These are phyloP conservation scores for Holothuria leucospilota DNA, from an alignment of 53 echinoderm and acorn worm genomes.

Conservation along the genomic window DNA sequence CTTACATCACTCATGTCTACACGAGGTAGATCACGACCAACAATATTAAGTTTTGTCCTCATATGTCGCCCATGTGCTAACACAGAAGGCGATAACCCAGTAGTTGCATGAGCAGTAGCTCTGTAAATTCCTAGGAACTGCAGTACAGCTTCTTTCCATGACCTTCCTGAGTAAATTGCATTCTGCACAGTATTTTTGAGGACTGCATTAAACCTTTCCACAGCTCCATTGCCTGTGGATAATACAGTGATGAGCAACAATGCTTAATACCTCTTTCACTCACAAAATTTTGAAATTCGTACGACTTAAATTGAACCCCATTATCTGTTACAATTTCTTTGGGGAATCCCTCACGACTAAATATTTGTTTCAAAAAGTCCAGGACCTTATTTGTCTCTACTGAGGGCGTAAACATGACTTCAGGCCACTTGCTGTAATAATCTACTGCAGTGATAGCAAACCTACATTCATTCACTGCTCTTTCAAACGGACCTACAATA, in stretches of 20 bases:
- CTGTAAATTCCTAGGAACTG: background rate
- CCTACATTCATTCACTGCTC: slow-evolving; percentile 17
- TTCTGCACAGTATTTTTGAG: slow-evolving; percentile 21
- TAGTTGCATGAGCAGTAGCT: slow-evolving; percentile 8
- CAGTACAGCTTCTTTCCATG: slow-evolving; percentile 14
- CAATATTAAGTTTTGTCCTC: no score
- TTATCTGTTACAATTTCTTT: background rate
- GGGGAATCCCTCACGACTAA: background rate
- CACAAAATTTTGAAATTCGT: slow-evolving; percentile 13
- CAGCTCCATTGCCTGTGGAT: slow-evolving; percentile 17
- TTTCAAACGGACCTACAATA: slow-evolving; percentile 64
- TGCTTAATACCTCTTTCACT: slow-evolving; percentile 13
- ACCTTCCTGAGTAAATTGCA: background rate
- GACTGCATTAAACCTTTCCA: slow-evolving; percentile 7
- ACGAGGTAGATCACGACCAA: no score
- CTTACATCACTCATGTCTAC: no score
- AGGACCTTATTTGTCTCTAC: background rate
- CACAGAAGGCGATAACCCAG: background rate
- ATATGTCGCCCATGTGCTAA: no score
- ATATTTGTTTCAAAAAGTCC: background rate
- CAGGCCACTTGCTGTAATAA: background rate
- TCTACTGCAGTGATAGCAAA: background rate
- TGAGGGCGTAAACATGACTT: background rate
- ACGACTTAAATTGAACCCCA: slow-evolving; percentile 18
- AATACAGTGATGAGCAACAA: background rate